These are phyloP conservation scores for Neoaliturus tenellus DNA, from an alignment of 2,888 invertebrate genomes.

Conservation along the genomic window DNA sequence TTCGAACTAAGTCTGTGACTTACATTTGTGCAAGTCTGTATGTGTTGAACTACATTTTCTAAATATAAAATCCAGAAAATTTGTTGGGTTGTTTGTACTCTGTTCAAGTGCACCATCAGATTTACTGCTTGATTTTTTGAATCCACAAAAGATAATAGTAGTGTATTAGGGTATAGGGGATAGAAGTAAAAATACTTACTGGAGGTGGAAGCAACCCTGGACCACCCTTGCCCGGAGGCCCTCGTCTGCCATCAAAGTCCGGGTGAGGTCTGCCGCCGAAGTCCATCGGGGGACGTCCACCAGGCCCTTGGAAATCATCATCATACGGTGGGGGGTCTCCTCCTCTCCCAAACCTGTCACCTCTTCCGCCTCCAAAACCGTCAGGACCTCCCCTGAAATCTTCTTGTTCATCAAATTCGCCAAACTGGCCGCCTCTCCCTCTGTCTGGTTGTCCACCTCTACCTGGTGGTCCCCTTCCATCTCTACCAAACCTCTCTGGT, in stretches of 20 bases:
- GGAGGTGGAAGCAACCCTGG: constrained; percentile 24
- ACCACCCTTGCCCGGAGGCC: constrained; percentile 6
- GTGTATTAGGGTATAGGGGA: too few relatives aligned
- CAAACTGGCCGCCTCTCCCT: constrained; percentile 27
- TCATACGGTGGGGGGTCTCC: constrained; percentile 39
- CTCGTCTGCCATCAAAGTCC: constrained; percentile 1
- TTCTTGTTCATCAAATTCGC: constrained; percentile 25
- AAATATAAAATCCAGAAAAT: too few relatives aligned
- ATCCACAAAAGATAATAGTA: too few relatives aligned
- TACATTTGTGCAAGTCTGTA: too few relatives aligned
- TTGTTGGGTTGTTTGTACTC: too few relatives aligned
- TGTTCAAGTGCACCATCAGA: too few relatives aligned
- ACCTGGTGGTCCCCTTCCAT: constrained; percentile 28
- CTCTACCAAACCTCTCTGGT: constrained; percentile 27
- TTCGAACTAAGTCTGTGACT: too few relatives aligned
- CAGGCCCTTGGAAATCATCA: constrained; percentile 46
- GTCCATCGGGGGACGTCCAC: constrained; percentile 6
- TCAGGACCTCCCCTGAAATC: constrained; percentile 2
- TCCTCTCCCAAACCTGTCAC: constrained; percentile 10
- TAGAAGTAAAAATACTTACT: neutral
- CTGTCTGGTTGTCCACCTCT: constrained; percentile 7
- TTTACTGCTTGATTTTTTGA: too few relatives aligned
- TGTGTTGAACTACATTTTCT: too few relatives aligned
- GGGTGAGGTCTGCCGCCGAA: constrained; percentile 9
- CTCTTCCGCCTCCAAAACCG: constrained; percentile 43